These are phyloP conservation scores for Python bivittatus DNA, from an alignment of 2,113 vertebrate genomes.

Conservation along the genomic window DNA sequence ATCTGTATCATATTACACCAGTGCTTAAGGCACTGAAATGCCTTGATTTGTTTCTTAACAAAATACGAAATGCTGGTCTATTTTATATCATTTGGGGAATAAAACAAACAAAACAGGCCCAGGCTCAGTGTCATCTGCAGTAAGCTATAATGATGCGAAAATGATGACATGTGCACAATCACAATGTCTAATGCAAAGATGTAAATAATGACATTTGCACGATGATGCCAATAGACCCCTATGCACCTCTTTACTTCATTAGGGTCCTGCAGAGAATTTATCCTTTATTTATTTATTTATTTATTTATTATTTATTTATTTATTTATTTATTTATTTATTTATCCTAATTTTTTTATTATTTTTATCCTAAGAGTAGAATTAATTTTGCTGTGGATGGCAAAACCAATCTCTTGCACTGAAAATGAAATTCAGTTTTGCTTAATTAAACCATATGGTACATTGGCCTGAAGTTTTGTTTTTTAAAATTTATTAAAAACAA, in stretches of 20 bases:
- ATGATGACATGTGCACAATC: background rate
- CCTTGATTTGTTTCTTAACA: background rate
- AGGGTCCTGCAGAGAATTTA: background rate
- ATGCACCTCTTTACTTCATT: background rate
- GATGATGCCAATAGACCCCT: background rate
- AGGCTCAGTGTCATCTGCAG: background rate
- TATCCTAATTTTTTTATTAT: too few species aligned
- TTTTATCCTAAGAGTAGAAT: background rate
- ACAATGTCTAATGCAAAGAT: background rate
- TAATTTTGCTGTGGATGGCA: background rate
- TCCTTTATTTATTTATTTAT: too few species aligned
- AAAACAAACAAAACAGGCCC: background rate
- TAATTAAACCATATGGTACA: background rate
- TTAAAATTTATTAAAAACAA: background rate
- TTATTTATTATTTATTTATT: too few species aligned
- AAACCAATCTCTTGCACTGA: background rate
- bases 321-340: too few species aligned
- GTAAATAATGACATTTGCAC: background rate
- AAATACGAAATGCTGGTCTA: background rate
- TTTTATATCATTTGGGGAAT: background rate
- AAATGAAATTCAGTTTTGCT: background rate
- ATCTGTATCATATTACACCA: background rate
- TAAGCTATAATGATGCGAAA: background rate
- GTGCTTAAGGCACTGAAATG: background rate
- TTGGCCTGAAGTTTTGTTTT: background rate